Conservation (phyloP, 2,888 invertebrate genomes). For the Parnassius smintheus region DNA sequence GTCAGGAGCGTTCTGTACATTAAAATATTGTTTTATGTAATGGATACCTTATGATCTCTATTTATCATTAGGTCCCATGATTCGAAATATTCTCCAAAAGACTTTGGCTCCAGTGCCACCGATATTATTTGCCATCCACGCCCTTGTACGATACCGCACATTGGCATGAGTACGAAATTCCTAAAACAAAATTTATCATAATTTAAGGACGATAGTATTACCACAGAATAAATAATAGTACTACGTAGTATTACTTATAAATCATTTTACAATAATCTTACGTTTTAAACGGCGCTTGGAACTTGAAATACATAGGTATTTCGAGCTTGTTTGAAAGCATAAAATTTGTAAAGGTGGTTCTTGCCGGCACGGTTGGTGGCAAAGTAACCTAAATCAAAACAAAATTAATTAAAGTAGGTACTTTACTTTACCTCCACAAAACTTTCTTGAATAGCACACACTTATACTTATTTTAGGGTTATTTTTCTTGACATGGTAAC, state of each 20-base stretch:
- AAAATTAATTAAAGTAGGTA: neutral
- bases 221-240: neutral
- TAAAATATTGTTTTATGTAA: no score
- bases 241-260: no score
- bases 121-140: slow-evolving; percentile 73
- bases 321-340: slow-evolving; percentile 68
- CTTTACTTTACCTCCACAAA: no score
- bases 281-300: slow-evolving; percentile 60
- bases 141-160: slow-evolving; percentile 68
- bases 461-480: no score
- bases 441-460: no score
- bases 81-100: slow-evolving; percentile 64
- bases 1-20: neutral
- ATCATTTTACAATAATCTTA: slow-evolving; percentile 41
- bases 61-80: slow-evolving; percentile 70
- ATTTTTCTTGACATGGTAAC: no score
- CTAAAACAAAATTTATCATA: slow-evolving; percentile 7
- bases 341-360: slow-evolving; percentile 66
- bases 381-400: slow-evolving; percentile 51
- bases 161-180: slow-evolving; percentile 66
- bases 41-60: slow-evolving; percentile 56
- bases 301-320: slow-evolving; percentile 66
- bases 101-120: slow-evolving; percentile 67
- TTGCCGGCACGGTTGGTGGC: slow-evolving; percentile 70
- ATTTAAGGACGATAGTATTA: neutral